phyloP scores from a whole-genome alignment of 2,888 invertebrate genomes.

The Eumerus sabulonum region DNA sequence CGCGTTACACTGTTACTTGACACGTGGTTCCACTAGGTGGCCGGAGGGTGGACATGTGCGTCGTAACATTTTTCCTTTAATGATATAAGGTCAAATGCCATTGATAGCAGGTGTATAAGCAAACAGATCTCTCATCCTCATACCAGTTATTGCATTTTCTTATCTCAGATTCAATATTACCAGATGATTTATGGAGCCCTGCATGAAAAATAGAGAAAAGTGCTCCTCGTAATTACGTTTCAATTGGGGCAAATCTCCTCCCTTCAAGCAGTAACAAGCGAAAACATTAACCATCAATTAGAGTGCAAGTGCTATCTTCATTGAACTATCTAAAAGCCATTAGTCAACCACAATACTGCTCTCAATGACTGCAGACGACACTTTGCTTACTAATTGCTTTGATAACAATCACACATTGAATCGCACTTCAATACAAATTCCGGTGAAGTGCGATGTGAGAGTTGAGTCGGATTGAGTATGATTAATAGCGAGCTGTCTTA shows the following conservation, averaged over 20 bases:
- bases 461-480: background rate
- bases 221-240: no score
- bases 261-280: background rate
- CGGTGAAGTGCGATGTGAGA: background rate
- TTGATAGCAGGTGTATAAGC: no score
- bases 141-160: no score
- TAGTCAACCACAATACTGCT: slow-evolving; percentile 35
- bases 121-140: no score
- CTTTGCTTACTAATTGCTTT: slow-evolving; percentile 36
- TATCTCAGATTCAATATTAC: no score
- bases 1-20: no score
- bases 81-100: no score
- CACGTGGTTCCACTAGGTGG: no score
- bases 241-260: background rate
- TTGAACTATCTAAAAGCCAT: slow-evolving; percentile 26
- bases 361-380: slow-evolving; percentile 25
- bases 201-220: no score
- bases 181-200: slow-evolving; percentile 2
- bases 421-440: background rate
- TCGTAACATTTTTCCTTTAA: no score
- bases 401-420: slow-evolving; percentile 24
- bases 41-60: no score
- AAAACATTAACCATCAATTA: background rate
- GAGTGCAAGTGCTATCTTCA: background rate
- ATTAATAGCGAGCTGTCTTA: slow-evolving; percentile 28